Evolutionary conservation across 2,113 vertebrate species (phyloP), one percentile per base, ranked within the genome.

Genomic region (Phylloscopus trochilus): DNA sequence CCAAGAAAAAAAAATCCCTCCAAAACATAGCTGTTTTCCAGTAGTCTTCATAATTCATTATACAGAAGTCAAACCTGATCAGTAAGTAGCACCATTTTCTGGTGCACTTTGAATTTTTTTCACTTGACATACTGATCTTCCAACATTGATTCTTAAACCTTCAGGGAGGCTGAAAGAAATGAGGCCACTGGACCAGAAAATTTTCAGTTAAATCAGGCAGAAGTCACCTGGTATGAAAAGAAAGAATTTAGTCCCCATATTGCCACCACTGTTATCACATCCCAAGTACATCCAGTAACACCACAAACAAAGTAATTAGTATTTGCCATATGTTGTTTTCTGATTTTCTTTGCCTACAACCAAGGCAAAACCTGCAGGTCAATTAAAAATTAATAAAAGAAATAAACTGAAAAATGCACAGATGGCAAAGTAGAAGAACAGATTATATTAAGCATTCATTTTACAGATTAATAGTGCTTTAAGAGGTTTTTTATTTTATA

Each of bases 381-480:
- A 89, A 89, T 91, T 93, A 95, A 92, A 96, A 95, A 85, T 69
- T 82, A 87, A 89, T 89, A 85, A 37, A 88, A 96, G 47, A 90
- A 80, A 89, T 7, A 94, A 90, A 81, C 30, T 72, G 68, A 83
- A 94, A 89, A 90, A 85, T 17, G 21, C 52, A 75, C 93, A 97
- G 64, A 89, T 73, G 74, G 83, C n/a, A 73, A 95, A 89, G 66
- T 3, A 75, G n/a, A 23, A 26, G 41, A 84, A 49, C 23, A 82
- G 73, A 75, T 14, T 64, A 55, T 83, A 91, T 91, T 62, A 89
- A 87, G 39, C 26, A 56, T 62, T 83, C 37, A 33, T 91, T 78
- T 81, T 73, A 87, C 21, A 82, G 41, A 79, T 56, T 56, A 87
- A 20, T 63, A 77, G 74, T 76, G 41, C 24, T 89, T 92, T 89